Conservation (phyloP, 2,888 invertebrate genomes). For the Drosophila hamatofila region DNA sequence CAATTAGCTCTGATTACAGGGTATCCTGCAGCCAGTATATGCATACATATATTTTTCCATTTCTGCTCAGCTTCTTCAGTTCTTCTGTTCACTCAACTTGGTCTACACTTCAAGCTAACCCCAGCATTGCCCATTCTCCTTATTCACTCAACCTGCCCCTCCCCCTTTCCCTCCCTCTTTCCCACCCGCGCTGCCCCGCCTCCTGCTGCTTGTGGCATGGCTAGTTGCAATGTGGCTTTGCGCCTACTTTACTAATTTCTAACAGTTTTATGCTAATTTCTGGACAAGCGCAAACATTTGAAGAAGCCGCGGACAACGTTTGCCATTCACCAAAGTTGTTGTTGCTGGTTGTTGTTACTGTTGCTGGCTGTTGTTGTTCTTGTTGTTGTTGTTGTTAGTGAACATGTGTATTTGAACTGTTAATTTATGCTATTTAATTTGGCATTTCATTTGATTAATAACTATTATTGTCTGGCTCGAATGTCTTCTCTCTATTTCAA, state of each 20-base stretch:
- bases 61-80: background rate
- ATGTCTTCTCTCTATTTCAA: slow-evolving; percentile 29
- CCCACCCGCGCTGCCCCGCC: background rate
- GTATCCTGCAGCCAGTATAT: background rate
- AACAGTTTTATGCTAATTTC: slow-evolving; percentile 78
- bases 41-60: background rate
- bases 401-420: slow-evolving; percentile 55
- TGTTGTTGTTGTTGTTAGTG: slow-evolving; percentile 33
- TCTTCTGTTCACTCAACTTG: background rate
- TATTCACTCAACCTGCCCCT: too few species aligned
- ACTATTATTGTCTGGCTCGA: slow-evolving; percentile 39
- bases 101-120: background rate
- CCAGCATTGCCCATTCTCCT: background rate
- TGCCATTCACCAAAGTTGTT: slow-evolving; percentile 46
- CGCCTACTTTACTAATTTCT: slow-evolving; percentile 55
- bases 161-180: background rate
- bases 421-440: slow-evolving; percentile 69
- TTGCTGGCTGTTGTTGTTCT: slow-evolving; percentile 14
- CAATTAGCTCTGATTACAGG: background rate
- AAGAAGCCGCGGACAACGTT: slow-evolving; percentile 48
- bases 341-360: background rate
- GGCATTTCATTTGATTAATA: slow-evolving; percentile 73
- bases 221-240: slow-evolving; percentile 22
- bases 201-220: background rate
- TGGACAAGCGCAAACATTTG: slow-evolving; percentile 54